A percentile compares a stretch with the other conserved stretches of the same genome.
Conservation (phyloP, 2,797 vertebrate genomes). For the Synaphobranchus kaupii region DNA sequence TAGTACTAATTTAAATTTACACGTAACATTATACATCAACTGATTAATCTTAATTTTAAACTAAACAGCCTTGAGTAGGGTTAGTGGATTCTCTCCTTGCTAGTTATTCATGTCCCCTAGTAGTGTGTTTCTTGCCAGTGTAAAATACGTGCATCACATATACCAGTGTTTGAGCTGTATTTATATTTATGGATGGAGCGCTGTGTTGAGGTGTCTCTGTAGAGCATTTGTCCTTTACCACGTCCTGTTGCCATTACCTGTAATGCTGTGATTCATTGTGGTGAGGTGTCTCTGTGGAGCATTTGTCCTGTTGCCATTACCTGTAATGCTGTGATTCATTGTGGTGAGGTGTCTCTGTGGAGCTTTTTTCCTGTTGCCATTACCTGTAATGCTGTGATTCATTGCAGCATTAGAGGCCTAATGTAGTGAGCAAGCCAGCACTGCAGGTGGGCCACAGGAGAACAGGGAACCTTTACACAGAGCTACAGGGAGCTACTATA, state of each 20-base stretch:
- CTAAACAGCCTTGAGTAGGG: neutral
- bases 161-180: neutral
- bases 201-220: constrained; percentile 56
- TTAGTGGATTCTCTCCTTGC: neutral
- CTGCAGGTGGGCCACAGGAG: constrained; percentile 26
- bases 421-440: constrained; percentile 35
- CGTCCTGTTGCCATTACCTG: constrained; percentile 54
- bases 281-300: too few relatives aligned
- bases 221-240: constrained; percentile 65
- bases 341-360: constrained; percentile 57
- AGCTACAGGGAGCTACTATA: neutral
- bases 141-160: neutral
- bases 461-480: neutral
- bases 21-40: neutral
- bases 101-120: neutral
- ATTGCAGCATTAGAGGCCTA: constrained; percentile 50
- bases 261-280: constrained; percentile 63
- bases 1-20: too few relatives aligned
- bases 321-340: too few relatives aligned
- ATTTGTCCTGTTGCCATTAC: constrained; percentile 64
- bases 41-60: neutral
- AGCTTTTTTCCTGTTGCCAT: constrained; percentile 63
- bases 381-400: constrained; percentile 63
- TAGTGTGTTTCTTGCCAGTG: neutral
- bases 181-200: constrained; percentile 64